A percentile compares a stretch with the other conserved stretches of the same genome.
phyloP scores from a whole-genome alignment of 2,113 vertebrate species.

The Xiphophorus couchianus region DNA sequence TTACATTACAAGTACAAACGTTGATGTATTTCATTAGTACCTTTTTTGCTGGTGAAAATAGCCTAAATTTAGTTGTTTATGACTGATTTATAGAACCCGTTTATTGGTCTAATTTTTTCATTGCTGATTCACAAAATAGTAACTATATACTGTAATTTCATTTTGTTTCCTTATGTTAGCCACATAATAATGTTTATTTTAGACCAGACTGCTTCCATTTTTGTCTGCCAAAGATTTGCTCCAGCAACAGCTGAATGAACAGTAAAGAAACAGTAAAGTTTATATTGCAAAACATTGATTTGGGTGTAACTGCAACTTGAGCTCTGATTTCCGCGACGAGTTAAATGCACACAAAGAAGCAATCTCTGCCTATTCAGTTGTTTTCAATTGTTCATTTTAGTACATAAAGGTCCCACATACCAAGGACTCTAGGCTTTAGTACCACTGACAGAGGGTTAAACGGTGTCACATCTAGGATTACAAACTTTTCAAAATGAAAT shows the following conservation, averaged over 20 bases:
- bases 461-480: background rate
- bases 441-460: background rate
- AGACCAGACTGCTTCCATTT: background rate
- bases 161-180: background rate
- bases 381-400: background rate
- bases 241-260: background rate
- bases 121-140: background rate
- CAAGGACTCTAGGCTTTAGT: background rate
- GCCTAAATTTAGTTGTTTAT: no score
- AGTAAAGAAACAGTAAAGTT: background rate
- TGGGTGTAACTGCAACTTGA: background rate
- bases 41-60: no score
- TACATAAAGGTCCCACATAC: background rate
- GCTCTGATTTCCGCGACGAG: background rate
- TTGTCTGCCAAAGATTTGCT: background rate
- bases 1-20: no score
- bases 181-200: background rate
- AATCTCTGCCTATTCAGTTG: background rate
- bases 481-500: no score
- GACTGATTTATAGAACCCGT: no score
- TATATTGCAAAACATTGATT: background rate
- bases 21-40: no score
- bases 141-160: background rate
- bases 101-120: background rate
- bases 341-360: background rate